These are phyloP conservation scores for Apis laboriosa DNA, from an alignment of 1,140 invertebrate species.

Conservation along the genomic window DNA sequence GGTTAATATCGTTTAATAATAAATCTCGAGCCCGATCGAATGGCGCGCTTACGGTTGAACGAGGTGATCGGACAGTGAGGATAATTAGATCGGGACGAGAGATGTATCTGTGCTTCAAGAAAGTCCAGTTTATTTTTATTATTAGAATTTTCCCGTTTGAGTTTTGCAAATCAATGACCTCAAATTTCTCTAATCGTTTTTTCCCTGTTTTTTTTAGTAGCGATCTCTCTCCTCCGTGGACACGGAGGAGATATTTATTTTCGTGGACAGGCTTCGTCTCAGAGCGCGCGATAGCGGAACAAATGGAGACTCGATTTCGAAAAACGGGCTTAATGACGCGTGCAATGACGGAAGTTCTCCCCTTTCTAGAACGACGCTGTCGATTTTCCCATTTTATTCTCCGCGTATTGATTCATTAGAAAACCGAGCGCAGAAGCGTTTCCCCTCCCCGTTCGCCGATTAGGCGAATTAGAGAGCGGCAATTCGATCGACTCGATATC, in stretches of 20 bases:
- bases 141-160: neutral
- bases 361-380: neutral
- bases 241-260: too few species aligned
- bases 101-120: too few species aligned
- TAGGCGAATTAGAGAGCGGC: conserved; percentile 5
- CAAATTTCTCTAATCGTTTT: too few species aligned
- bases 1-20: conserved; percentile 28
- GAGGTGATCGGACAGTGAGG: too few species aligned
- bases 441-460: neutral
- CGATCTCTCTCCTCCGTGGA: too few species aligned
- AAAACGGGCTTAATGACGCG: conserved; percentile 17
- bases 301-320: neutral
- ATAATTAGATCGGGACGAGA: neutral
- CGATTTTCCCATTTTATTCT: conserved; percentile 12
- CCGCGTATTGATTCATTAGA: conserved; percentile 15
- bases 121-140: too few species aligned
- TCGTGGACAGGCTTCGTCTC: neutral
- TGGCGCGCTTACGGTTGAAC: neutral
- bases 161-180: neutral
- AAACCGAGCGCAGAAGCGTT: conserved; percentile 16
- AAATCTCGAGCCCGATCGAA: neutral
- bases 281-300: neutral
- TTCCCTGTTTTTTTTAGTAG: too few species aligned
- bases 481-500: neutral
- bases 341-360: neutral